A percentile compares a stretch with the other conserved stretches of the same genome.
Conservation (phyloP, 2,797 vertebrate genomes). For the Ctenochaetus hawaiiensis region DNA sequence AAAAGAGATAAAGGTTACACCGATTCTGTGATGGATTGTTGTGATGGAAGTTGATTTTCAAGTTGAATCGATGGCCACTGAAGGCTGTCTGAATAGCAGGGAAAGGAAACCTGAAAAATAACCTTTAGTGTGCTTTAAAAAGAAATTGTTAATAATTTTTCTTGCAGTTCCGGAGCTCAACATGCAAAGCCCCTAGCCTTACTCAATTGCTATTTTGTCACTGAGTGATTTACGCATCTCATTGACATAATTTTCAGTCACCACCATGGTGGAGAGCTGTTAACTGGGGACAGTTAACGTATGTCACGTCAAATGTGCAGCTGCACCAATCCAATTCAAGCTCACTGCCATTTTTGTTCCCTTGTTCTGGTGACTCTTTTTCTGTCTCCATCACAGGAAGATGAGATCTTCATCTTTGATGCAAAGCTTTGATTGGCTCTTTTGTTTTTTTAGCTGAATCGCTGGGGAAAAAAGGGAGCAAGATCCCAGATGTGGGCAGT, state of each 20-base stretch:
- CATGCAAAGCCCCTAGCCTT: conserved; percentile 14
- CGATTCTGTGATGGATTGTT: conserved; percentile 22
- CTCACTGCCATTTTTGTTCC: conserved; percentile 7
- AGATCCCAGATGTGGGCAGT: background rate
- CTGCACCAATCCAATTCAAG: background rate
- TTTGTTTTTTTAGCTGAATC: conserved; percentile 3
- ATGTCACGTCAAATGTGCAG: background rate
- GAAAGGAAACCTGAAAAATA: conserved; percentile 19
- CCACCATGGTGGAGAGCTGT: background rate
- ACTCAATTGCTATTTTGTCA: conserved; percentile 1
- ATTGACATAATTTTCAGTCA: background rate
- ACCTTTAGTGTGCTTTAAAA: background rate
- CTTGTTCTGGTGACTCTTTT: background rate
- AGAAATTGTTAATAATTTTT: background rate
- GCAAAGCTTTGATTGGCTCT: conserved; percentile 4
- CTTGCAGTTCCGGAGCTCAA: background rate
- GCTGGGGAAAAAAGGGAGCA: conserved; percentile 11
- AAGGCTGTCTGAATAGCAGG: conserved; percentile 6
- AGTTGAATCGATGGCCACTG: conserved; percentile 13
- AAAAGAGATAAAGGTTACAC: conserved; percentile 19
- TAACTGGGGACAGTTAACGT: background rate
- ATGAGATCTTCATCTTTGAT: background rate
- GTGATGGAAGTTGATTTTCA: conserved; percentile 11
- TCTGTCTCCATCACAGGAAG: background rate
- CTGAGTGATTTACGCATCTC: background rate